Evolutionary conservation across 2,113 vertebrate species (phyloP).

Genomic region (Procapra przewalskii): DNA sequence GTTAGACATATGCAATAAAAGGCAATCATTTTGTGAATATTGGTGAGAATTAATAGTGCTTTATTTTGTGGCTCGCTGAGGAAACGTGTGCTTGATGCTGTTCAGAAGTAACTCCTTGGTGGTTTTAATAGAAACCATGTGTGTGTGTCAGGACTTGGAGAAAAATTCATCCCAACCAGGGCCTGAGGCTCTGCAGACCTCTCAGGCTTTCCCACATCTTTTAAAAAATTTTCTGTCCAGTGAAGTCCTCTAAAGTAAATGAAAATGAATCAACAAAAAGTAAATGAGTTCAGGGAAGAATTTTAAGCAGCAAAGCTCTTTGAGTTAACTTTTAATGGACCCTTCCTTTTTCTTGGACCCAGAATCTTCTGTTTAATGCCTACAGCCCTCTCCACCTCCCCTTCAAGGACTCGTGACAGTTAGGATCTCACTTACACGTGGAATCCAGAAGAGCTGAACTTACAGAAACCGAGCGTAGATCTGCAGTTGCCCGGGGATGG

Average conservation of each 20-base stretch:
- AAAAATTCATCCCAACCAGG: slow-evolving; percentile 55
- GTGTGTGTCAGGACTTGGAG: slow-evolving; percentile 67
- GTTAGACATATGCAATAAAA: slow-evolving; percentile 75
- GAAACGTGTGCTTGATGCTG: slow-evolving; percentile 79
- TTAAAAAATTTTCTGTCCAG: slow-evolving; percentile 68
- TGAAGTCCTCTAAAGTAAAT: slow-evolving; percentile 78
- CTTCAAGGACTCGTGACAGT: background rate
- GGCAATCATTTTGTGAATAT: slow-evolving; percentile 77
- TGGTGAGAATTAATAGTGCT: slow-evolving; percentile 78
- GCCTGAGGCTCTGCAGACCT: slow-evolving; percentile 76
- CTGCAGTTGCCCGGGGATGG: background rate
- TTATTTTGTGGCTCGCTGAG: slow-evolving; percentile 73
- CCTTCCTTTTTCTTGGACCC: background rate
- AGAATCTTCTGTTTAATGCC: background rate
- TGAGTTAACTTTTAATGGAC: background rate
- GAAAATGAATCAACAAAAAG: slow-evolving; percentile 76
- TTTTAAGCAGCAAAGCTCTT: slow-evolving; percentile 70
- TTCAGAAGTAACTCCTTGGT: slow-evolving; percentile 76
- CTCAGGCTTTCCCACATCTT: slow-evolving; percentile 68
- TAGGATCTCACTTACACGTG: background rate
- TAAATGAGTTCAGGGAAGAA: slow-evolving; percentile 63
- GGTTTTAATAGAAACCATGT: slow-evolving; percentile 81
- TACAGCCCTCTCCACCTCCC: background rate
- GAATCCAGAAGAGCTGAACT: background rate
- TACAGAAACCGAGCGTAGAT: background rate